These are phyloP conservation scores for Drosophila malerkotliana DNA, from an alignment of 1,140 invertebrate genomes.

Conservation along the genomic window DNA sequence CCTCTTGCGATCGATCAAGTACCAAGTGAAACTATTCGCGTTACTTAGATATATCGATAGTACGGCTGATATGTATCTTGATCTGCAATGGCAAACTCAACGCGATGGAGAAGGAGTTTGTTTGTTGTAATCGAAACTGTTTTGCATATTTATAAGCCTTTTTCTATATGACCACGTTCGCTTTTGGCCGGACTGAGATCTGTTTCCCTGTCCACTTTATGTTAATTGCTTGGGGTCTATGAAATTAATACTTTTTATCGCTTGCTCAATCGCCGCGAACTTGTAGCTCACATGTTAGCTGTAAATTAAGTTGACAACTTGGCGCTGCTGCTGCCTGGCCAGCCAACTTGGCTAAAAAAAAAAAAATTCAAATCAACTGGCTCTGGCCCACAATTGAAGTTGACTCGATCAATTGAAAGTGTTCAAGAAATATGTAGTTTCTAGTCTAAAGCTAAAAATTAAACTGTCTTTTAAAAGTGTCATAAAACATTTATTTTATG, in stretches of 20 bases:
- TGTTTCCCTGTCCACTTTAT: constrained; percentile 65
- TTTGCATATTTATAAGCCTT: constrained; percentile 78
- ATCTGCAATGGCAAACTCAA: constrained; percentile 22
- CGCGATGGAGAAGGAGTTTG: constrained; percentile 16
- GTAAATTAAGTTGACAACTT: constrained; percentile 82
- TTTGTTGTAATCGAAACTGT: constrained; percentile 70
- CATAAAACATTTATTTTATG: background rate
- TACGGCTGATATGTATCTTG: constrained; percentile 19
- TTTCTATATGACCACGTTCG: constrained; percentile 30
- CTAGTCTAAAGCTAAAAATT: background rate
- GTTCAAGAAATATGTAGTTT: background rate
- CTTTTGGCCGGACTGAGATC: constrained; percentile 9
- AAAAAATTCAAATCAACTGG: constrained; percentile 19
- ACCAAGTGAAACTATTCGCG: constrained; percentile 28
- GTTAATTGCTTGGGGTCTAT: constrained; percentile 77
- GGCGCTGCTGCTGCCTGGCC: constrained; percentile 52
- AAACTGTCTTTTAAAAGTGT: background rate
- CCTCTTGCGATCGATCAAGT: constrained; percentile 28
- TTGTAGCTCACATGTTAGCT: constrained; percentile 82
- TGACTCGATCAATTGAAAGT: constrained; percentile 60
- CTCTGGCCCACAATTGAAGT: constrained; percentile 59
- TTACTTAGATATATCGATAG: constrained; percentile 42
- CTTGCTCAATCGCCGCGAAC: constrained; percentile 79
- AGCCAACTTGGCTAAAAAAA: constrained; percentile 31
- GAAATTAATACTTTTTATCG: constrained; percentile 83